Base-by-base conservation (phyloP, 2,888 invertebrate genomes). In the Pristionchus mayeri region DNA sequence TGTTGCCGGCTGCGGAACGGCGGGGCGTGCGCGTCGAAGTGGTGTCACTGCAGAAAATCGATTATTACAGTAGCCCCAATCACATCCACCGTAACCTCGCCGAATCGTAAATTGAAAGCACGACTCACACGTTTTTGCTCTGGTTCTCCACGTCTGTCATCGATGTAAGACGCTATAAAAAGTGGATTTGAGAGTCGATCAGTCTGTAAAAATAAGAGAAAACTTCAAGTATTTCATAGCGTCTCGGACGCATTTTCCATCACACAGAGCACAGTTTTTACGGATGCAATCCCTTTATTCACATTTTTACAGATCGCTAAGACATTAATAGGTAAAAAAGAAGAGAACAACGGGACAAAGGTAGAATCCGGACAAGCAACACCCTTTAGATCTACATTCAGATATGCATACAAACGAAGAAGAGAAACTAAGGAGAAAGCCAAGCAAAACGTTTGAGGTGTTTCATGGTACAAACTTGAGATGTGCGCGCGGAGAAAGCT, bases 91-190 rank as follows among this genome's bases (percentile, higher is more conserved):
- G 67, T 67, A 67, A 37, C 37, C 16, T 13, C 30, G 27, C 2
- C 9, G 7, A 67, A 75, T 75, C 75, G 40, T 63, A n/a, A 63
- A 18, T 34, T n/a, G n/a, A n/a, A n/a, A n/a, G n/a, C n/a, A n/a
- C n/a, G n/a, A 1, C 76, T 78, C 21, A 78, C 76, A 48, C 76
- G 50, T 78, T 78, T 50, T 50, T 75, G 30, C 30, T 34, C 40
- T 78, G 76, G 18, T 78, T 78, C 76, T 78, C 76, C 6, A 78
- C 76, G 76, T 78, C 76, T 50, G 76, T 30, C 76, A 78, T 78
- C 11, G 30, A 9, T 78, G 21, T 44, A 9, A 30, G 50, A 18
- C 76, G 18, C 27, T 78, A n/a, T n/a, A 16, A 18, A 78, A 50
- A 3, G 1, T 16, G 11, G 21, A 50, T 78, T n/a, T n/a, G n/a